phyloP scores from a whole-genome alignment of 23 tunicate genomes.

The Ciona savignyi region DNA sequence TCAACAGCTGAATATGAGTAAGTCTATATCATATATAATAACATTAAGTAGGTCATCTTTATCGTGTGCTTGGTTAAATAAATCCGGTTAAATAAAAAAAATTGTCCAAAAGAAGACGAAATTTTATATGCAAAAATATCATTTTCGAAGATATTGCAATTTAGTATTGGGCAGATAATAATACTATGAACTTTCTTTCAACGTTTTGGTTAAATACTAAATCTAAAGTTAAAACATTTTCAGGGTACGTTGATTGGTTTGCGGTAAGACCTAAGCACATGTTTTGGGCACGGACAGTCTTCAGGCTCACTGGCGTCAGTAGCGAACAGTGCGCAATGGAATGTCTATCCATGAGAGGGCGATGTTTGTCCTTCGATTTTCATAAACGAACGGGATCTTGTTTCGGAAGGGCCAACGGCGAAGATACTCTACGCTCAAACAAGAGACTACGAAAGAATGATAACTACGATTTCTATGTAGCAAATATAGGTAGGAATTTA shows the following conservation, averaged over 20 bases:
- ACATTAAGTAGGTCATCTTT: no score
- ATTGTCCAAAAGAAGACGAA: no score
- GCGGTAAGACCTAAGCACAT: conserved; percentile 4
- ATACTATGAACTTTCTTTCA: no score
- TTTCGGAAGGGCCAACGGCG: conserved; percentile 21
- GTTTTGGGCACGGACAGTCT: conserved; percentile 15
- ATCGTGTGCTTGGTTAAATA: no score
- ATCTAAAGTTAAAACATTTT: no score
- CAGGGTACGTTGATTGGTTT: conserved; percentile 15
- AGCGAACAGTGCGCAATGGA: conserved; percentile 20
- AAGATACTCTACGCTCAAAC: conserved; percentile 2
- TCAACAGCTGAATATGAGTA: not conserved
- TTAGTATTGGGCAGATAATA: no score
- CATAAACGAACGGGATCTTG: conserved; percentile 10
- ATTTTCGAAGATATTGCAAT: no score
- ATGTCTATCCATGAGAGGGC: conserved; percentile 33
- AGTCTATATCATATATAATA: not conserved
- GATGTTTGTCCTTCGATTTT: conserved; percentile 28
- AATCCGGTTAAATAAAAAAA: no score
- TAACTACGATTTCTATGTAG: conserved; percentile 16
- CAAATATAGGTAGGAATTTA: not conserved
- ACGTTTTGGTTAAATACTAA: no score
- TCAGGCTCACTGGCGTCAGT: conserved; percentile 19
- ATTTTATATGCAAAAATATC: no score
- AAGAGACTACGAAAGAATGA: conserved; percentile 6